These are phyloP conservation scores for Nezara viridula DNA, from an alignment of 2,888 invertebrate species.

Conservation along the genomic window DNA sequence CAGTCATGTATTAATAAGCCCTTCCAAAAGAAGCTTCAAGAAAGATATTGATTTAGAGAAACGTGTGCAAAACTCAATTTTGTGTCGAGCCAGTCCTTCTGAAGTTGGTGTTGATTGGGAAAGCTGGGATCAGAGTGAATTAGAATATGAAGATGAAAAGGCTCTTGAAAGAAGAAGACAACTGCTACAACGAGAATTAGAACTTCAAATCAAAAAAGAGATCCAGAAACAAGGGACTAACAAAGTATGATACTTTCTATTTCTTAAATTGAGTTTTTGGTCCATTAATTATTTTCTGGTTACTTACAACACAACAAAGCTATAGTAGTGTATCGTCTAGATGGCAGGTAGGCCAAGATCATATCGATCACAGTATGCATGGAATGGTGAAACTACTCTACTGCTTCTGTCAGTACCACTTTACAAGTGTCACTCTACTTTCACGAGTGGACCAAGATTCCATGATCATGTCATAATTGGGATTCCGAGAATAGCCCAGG, in stretches of 20 bases:
- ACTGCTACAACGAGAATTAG: constrained; percentile 82
- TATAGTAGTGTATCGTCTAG: too few relatives aligned
- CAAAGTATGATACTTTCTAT: constrained; percentile 55
- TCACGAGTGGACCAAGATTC: too few relatives aligned
- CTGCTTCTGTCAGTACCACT: too few relatives aligned
- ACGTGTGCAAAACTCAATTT: constrained; percentile 76
- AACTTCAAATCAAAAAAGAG: constrained; percentile 84
- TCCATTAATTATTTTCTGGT: too few relatives aligned
- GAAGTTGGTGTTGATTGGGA: constrained; percentile 75
- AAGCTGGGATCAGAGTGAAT: constrained; percentile 83
- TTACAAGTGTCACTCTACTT: too few relatives aligned
- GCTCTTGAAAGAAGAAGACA: constrained; percentile 82
- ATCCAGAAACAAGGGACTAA: constrained; percentile 55
- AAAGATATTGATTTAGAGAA: constrained; percentile 74
- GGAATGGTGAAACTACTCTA: too few relatives aligned
- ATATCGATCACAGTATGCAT: too few relatives aligned
- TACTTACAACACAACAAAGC: too few relatives aligned
- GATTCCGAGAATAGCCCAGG: too few relatives aligned
- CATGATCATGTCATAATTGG: too few relatives aligned
- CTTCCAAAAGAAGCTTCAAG: constrained; percentile 80
- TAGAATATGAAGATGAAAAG: constrained; percentile 86
- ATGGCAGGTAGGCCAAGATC: too few relatives aligned
- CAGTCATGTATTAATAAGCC: constrained; percentile 82
- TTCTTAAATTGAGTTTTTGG: not conserved
- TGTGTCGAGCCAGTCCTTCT: constrained; percentile 73